Conservation (phyloP, 1,140 invertebrate species). For the Diorhabda elongata region DNA sequence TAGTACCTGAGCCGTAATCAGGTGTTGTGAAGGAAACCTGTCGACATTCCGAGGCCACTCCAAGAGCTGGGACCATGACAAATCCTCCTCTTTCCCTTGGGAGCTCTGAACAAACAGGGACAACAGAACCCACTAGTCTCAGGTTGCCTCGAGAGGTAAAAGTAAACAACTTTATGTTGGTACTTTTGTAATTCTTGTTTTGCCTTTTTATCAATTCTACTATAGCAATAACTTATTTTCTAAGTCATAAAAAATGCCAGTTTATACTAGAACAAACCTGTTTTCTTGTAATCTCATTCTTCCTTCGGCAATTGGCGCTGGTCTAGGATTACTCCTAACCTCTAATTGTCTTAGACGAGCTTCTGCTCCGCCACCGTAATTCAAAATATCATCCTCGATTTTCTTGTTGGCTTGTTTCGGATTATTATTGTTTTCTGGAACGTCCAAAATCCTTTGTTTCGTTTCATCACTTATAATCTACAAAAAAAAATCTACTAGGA, state of each 20-base stretch:
- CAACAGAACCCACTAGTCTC: too few species aligned
- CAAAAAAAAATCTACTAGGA: not conserved
- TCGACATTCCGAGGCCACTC: too few species aligned
- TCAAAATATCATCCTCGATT: conserved; percentile 27
- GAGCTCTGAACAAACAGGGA: too few species aligned
- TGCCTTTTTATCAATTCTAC: too few species aligned
- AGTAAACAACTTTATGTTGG: not conserved
- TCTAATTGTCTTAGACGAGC: conserved; percentile 52
- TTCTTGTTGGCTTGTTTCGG: conserved; percentile 7
- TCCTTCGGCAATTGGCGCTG: conserved; percentile 52
- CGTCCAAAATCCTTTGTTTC: conserved; percentile 18
- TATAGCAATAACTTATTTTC: too few species aligned
- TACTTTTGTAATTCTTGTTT: not conserved
- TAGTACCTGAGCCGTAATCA: too few species aligned
- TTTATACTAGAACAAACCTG: conserved; percentile 4
- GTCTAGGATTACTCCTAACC: conserved; percentile 43
- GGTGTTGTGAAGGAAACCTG: too few species aligned
- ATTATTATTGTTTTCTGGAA: conserved; percentile 17
- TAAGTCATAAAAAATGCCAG: not conserved
- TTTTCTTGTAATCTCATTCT: conserved; percentile 53
- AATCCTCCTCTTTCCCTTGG: too few species aligned
- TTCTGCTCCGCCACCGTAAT: conserved; percentile 53
- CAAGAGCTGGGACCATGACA: too few species aligned
- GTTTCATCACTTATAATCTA: conserved; percentile 22
- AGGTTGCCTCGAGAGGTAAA: too few species aligned